phyloP scores from a whole-genome alignment of 2,113 vertebrate genomes.

The Psettodes erumei region DNA sequence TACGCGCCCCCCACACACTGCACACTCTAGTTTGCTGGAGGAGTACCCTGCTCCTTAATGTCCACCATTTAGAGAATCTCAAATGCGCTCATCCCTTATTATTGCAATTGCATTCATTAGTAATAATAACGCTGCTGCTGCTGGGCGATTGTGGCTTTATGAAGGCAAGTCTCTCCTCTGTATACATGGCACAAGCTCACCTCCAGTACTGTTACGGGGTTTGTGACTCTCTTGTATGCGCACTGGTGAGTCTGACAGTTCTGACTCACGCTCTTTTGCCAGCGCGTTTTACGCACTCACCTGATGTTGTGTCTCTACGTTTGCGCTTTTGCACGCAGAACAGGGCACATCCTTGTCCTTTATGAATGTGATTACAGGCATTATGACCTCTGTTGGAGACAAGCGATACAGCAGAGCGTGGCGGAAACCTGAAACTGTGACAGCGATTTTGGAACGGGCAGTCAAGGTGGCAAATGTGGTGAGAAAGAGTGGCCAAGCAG shows the following conservation, averaged over 20 bases:
- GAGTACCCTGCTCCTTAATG: slow-evolving; percentile 56
- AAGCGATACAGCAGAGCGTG: slow-evolving; percentile 58
- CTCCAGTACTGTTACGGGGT: not conserved
- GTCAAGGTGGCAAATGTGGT: slow-evolving; percentile 57
- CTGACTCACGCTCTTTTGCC: slow-evolving; percentile 7
- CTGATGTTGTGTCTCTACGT: slow-evolving; percentile 19
- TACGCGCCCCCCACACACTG: slow-evolving; percentile 49
- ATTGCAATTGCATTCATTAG: slow-evolving; percentile 44
- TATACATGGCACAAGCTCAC: slow-evolving; percentile 12
- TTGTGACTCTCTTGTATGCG: not conserved
- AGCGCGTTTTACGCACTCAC: slow-evolving; percentile 7
- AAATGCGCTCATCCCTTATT: slow-evolving; percentile 38
- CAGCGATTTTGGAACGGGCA: slow-evolving; percentile 54
- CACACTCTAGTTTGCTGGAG: slow-evolving; percentile 68
- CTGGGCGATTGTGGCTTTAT: slow-evolving; percentile 12
- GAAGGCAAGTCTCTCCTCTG: slow-evolving; percentile 16
- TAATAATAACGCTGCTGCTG: slow-evolving; percentile 39
- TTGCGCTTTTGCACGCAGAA: slow-evolving; percentile 20
- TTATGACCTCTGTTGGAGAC: slow-evolving; percentile 74
- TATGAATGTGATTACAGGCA: slow-evolving; percentile 64
- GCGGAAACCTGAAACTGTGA: slow-evolving; percentile 57
- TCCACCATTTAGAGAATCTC: slow-evolving; percentile 48
- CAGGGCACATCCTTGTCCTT: slow-evolving; percentile 49
- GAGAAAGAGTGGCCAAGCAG: slow-evolving; percentile 40
- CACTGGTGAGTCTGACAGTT: slow-evolving; percentile 16